These are phyloP conservation scores for Pipistrellus pygmaeus DNA, from an alignment of 2,797 vertebrate species.

Conservation along the genomic window DNA sequence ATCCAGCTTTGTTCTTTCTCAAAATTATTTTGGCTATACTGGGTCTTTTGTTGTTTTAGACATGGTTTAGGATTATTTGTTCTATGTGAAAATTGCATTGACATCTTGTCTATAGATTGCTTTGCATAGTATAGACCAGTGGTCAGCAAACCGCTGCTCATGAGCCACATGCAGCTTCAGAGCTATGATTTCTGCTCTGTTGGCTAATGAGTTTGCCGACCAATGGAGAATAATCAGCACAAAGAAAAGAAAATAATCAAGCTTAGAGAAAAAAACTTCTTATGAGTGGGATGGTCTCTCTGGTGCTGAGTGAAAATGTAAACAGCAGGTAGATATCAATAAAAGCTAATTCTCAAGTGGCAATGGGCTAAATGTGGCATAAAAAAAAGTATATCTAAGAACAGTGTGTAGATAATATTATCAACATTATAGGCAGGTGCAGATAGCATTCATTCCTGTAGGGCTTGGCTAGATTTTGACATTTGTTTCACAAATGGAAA, in stretches of 20 bases:
- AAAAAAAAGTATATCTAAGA: not conserved
- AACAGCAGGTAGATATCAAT: not conserved
- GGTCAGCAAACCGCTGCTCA: too few relatives aligned
- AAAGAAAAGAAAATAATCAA: not conserved
- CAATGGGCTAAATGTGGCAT: not conserved
- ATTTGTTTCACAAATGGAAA: not conserved
- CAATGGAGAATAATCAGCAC: not conserved
- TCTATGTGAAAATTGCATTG: not conserved
- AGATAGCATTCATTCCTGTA: not conserved
- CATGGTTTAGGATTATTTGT: not conserved
- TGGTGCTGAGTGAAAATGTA: not conserved
- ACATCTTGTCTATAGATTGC: not conserved
- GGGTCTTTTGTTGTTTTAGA: not conserved
- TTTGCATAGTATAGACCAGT: not conserved
- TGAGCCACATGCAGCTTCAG: too few relatives aligned
- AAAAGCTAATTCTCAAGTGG: not conserved
- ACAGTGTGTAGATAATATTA: not conserved
- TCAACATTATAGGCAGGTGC: not conserved
- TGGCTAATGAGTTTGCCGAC: too few relatives aligned
- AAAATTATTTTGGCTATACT: not conserved
- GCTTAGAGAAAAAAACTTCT: not conserved
- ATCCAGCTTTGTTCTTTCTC: not conserved
- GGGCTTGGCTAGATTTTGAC: not conserved
- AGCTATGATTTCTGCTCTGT: too few relatives aligned
- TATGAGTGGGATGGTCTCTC: not conserved